Evolutionary conservation across 2,797 vertebrate species (phyloP), one percentile per base, ranked within the genome.

Genomic region (Sebastes iracundus): DNA sequence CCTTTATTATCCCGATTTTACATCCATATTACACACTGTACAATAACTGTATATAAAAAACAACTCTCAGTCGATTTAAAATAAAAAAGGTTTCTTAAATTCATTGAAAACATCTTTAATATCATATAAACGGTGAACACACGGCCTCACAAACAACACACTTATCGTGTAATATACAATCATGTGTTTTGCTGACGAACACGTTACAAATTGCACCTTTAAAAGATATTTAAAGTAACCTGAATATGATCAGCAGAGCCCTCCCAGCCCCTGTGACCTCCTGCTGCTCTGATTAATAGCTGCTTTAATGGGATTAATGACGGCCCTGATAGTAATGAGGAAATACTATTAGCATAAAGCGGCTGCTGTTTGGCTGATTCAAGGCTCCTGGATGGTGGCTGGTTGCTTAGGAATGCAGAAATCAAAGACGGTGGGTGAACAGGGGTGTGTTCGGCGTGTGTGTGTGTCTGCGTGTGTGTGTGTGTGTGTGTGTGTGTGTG

Each of bases 321-420:
- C 63, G 11, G 33, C 10, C 1, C 55, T 55, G 77, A 27, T 8
- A 4, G 32, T 69, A 84, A 87, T 10, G 32, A 83, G 66, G 80
- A 79, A 67, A 49, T n/a, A 3, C 22, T 75, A 78, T 88, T 75
- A 86, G 66, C 81, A 61, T 62, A 30, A 81, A 16, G 1, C 6
- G 1, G 52, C 4, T 4, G 61, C 13, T 75, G 70, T 42, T 58
- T 49, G 65, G 74, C 25, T 72, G 60, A 28, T 7, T 20, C 8
- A 20, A 58, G 46, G 28, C 67, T 84, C 72, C 65, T 68, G 77
- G 30, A 32, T 13, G 60, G 68, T 0, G 35, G 63, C 42, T n/a
- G 67, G 58, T 59, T 87, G 78, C 78, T 81, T 30, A 62, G 72
- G 81, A 83, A 66, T 88, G 85, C 84, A 83, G 77, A 76, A 85